Evolutionary conservation across 2,797 vertebrate species (phyloP), one percentile per base, ranked within the genome.

Genomic region (Parauchenoglanis punctatus): DNA sequence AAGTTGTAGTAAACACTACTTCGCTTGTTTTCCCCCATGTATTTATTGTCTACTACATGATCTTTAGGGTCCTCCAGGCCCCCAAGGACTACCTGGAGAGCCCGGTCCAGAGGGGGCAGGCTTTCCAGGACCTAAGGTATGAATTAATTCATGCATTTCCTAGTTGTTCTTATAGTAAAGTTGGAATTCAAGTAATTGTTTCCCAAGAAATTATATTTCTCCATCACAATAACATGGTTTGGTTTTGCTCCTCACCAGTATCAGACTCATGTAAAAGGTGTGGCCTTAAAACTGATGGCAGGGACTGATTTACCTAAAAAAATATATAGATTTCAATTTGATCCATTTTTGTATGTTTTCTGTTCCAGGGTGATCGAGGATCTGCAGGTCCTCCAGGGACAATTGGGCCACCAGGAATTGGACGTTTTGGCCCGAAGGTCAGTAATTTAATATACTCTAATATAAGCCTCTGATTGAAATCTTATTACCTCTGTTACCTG

Each of bases 111-210:
- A 94, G 87, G 96, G 96, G 0, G 0, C 92, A 28, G 97, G 97
- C 88, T 95, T 98, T 91, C 94, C 96, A 76, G 97, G 97, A 92
- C 89, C 94, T 88, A 99, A 98, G 96, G 97, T 97, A 94, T 46
- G 61, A 65, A 81, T 31, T 18, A 2, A 44, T 28, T 52, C 56
- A 85, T 20, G 15, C 7, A 25, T 52, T 83, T 70, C 25, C 35
- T 28, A 56, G 35, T 4, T 77, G 67, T 78, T 78, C 23, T 56
- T 28, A 84, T n/a, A 78, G n/a, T 54, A 28, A 56, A 77, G 13
- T 6, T 28, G 0, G 23, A n/a, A 54, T 52, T 54, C n/a, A 77
- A 54, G 6, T 56, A 1, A 5, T 17, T 10, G 54, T 52, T 70
- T 49, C 49, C 49, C 25, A 23, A 49, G 25, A 75, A n/a, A 1